A percentile compares a stretch with the other conserved stretches of the same genome.
Conservation (phyloP, 2,113 vertebrate species). For the Ciconia boyciana region DNA sequence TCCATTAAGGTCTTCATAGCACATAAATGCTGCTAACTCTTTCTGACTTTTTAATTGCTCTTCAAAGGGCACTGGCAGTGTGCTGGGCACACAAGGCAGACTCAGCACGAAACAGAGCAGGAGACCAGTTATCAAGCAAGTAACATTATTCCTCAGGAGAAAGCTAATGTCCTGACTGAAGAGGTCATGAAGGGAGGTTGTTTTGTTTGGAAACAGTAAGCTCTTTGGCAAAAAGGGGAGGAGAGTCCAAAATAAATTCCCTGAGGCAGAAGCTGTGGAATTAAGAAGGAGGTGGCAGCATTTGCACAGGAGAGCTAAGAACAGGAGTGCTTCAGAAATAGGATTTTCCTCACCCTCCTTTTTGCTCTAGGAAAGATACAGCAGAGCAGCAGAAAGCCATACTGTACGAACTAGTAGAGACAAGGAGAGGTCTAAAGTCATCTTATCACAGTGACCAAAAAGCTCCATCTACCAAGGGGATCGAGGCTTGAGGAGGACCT, state of each 20-base stretch:
- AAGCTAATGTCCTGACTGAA: conserved; percentile 39
- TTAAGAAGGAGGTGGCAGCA: conserved; percentile 9
- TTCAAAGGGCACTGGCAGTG: not conserved
- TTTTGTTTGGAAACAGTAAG: conserved; percentile 47
- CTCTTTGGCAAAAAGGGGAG: not conserved
- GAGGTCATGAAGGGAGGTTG: conserved; percentile 38
- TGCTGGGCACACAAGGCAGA: not conserved
- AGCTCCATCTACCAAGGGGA: not conserved
- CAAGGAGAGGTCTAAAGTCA: not conserved
- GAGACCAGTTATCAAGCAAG: conserved; percentile 6
- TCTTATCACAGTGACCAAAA: not conserved
- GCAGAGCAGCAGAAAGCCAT: not conserved
- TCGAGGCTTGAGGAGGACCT: not conserved
- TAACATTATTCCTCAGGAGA: conserved; percentile 21
- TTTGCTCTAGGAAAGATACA: not conserved
- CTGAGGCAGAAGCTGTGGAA: conserved; percentile 34
- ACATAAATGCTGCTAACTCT: not conserved
- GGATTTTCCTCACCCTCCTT: not conserved
- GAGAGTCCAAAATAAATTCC: conserved; percentile 58
- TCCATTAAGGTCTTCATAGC: not conserved
- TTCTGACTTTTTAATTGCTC: conserved; percentile 6
- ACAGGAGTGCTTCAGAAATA: not conserved
- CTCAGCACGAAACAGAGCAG: not conserved
- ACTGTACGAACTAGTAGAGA: not conserved
- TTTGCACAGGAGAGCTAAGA: conserved; percentile 1